phyloP scores from a whole-genome alignment of 1,140 invertebrate genomes.

The Drosophila yakuba region DNA sequence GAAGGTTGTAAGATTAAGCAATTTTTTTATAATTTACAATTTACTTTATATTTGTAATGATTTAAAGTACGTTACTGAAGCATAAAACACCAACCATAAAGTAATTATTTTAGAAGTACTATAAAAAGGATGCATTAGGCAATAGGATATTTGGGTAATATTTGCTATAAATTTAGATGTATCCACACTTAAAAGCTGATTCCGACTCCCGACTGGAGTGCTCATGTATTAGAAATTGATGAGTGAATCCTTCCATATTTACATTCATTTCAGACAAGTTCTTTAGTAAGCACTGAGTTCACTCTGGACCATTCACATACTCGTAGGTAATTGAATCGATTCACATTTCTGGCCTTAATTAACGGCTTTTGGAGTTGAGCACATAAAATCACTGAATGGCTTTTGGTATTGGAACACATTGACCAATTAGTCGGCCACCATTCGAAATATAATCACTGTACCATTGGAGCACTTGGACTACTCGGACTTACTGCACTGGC shows the following conservation, averaged over 20 bases:
- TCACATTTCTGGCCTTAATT: conserved; percentile 16
- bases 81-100: too few species aligned
- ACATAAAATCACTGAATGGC: conserved; percentile 13
- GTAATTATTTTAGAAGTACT: too few species aligned
- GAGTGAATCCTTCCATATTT: not conserved
- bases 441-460: conserved; percentile 6
- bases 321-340: conserved; percentile 18
- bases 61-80: not conserved
- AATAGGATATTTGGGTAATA: too few species aligned
- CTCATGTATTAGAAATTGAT: not conserved
- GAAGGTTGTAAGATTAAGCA: not conserved
- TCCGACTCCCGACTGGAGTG: too few species aligned
- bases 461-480: conserved; percentile 1
- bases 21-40: not conserved
- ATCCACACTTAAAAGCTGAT: too few species aligned
- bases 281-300: conserved; percentile 12
- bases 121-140: too few species aligned
- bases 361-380: conserved; percentile 10
- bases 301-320: conserved; percentile 6
- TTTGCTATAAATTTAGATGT: too few species aligned
- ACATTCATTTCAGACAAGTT: conserved; percentile 3
- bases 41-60: not conserved
- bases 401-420: conserved; percentile 16
- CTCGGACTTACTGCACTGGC: conserved; percentile 43
- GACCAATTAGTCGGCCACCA: conserved; percentile 5